Evolutionary conservation across 1,140 invertebrate species (phyloP).

Genomic region (Limonius californicus): DNA sequence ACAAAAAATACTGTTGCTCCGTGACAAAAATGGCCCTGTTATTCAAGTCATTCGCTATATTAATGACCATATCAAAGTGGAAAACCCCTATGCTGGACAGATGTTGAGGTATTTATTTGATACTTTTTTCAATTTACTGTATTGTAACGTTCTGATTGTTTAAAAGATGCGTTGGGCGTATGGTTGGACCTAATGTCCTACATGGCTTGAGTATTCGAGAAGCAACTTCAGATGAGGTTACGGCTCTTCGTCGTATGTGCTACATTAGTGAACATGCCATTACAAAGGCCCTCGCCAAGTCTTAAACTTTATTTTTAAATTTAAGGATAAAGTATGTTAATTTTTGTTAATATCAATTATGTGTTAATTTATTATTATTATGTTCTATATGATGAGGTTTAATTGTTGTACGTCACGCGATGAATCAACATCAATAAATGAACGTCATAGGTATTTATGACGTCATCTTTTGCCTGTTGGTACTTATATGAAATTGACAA

Average conservation of each 20-base stretch:
- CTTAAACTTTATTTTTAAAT: too few relatives aligned
- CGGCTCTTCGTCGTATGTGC: slow-evolving; percentile 30
- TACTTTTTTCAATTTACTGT: too few relatives aligned
- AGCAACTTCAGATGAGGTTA: slow-evolving; percentile 31
- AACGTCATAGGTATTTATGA: too few relatives aligned
- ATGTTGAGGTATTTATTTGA: slow-evolving; percentile 29
- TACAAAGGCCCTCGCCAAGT: not conserved
- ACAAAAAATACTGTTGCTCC: slow-evolving; percentile 34
- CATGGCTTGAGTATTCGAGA: slow-evolving; percentile 33
- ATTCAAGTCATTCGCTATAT: slow-evolving; percentile 34
- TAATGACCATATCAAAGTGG: slow-evolving; percentile 33
- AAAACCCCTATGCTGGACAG: slow-evolving; percentile 36
- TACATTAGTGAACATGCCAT: slow-evolving; percentile 36
- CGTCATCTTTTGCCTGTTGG: too few relatives aligned
- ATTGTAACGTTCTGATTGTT: not conserved
- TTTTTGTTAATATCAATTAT: too few relatives aligned
- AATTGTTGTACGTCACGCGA: too few relatives aligned
- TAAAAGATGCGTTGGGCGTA: slow-evolving; percentile 35
- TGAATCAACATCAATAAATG: too few relatives aligned
- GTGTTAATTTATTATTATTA: too few relatives aligned
- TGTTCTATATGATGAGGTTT: too few relatives aligned
- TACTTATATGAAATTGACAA: too few relatives aligned
- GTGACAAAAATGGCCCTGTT: slow-evolving; percentile 37
- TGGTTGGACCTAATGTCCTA: slow-evolving; percentile 34
- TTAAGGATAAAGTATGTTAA: too few relatives aligned